Evolutionary conservation across 2,113 vertebrate species (phyloP).

Genomic region (Nicator chloris): DNA sequence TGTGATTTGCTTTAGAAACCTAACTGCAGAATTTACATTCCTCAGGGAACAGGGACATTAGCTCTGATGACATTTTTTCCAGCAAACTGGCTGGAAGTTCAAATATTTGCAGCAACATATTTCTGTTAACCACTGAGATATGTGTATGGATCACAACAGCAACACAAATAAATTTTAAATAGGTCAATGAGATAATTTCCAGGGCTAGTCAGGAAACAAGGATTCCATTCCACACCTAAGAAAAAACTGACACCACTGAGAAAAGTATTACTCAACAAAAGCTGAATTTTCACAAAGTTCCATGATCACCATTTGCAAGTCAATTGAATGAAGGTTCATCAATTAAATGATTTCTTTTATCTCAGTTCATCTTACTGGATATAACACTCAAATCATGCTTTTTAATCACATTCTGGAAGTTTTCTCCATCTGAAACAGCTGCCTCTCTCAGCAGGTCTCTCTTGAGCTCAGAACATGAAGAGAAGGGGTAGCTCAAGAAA

Average conservation of each 20-base stretch:
- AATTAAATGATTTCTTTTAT: neutral
- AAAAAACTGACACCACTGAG: neutral
- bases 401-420: neutral
- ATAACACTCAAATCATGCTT: neutral
- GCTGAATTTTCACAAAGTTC: neutral
- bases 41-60: neutral
- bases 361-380: neutral
- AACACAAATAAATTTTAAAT: neutral
- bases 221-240: neutral
- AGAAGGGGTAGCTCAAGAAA: neutral
- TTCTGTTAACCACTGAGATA: neutral
- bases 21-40: slow-evolving; percentile 21
- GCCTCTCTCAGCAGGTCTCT: neutral
- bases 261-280: neutral
- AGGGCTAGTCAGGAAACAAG: neutral
- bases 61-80: slow-evolving; percentile 7
- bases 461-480: neutral
- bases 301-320: neutral
- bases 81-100: neutral
- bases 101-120: neutral
- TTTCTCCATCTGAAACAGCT: neutral
- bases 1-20: slow-evolving; percentile 13
- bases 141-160: neutral
- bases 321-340: neutral
- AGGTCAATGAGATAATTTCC: neutral